phyloP scores from a whole-genome alignment of 1,140 invertebrate species.

The Pseudachorutes palmiensis region DNA sequence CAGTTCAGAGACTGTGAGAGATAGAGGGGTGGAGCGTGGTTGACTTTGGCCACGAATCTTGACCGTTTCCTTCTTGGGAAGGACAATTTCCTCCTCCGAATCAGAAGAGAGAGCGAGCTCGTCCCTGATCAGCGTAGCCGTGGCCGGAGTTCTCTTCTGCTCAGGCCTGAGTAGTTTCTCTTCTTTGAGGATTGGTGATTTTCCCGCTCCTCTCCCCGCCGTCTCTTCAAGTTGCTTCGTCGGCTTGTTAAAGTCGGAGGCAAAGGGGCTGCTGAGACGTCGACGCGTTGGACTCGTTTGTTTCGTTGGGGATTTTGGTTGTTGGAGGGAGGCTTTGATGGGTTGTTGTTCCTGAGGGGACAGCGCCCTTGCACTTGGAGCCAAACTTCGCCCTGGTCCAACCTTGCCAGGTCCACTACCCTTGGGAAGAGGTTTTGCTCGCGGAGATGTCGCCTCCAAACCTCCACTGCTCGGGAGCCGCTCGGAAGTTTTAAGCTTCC shows the following conservation, averaged over 20 bases:
- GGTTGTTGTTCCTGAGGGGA: constrained; percentile 17
- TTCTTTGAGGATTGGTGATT: constrained; percentile 21
- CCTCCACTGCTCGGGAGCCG: constrained; percentile 62
- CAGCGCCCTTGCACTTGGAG: constrained; percentile 26
- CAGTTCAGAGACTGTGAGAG: constrained; percentile 1
- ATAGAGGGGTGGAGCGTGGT: background rate
- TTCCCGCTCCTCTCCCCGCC: constrained; percentile 33
- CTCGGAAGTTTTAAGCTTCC: constrained; percentile 79
- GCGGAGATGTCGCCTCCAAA: constrained; percentile 59
- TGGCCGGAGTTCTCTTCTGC: constrained; percentile 34
- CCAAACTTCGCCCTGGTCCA: constrained; percentile 35
- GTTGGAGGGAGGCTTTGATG: no score
- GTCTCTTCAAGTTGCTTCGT: constrained; percentile 30
- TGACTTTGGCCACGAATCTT: background rate
- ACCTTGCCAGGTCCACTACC: constrained; percentile 37
- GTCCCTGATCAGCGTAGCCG: constrained; percentile 25
- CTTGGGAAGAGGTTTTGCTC: constrained; percentile 57
- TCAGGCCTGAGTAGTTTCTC: background rate
- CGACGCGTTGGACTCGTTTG: background rate
- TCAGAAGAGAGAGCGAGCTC: constrained; percentile 34
- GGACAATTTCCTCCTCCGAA: constrained; percentile 20
- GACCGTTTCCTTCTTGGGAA: background rate
- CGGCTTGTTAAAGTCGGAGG: no score
- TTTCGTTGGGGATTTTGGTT: no score
- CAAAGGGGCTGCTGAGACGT: background rate